Base-by-base conservation (phyloP, 2,113 vertebrate genomes). In the rat (Rattus norvegicus) region DNA sequence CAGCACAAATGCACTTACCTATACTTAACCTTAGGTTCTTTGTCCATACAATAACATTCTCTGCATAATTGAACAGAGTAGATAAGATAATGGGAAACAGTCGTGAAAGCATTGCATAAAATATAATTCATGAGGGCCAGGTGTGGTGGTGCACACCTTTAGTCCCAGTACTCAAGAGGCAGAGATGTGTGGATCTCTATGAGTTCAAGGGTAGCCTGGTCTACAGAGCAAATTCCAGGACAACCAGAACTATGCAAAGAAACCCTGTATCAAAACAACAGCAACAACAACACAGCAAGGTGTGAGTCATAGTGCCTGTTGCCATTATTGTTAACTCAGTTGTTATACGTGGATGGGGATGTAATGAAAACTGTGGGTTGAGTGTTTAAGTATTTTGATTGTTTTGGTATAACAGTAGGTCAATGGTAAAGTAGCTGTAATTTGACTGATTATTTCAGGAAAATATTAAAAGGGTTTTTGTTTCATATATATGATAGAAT, bases 321-420 rank as follows among this genome's bases (percentile, higher is more conserved):
- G n/a, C 43, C 91, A 72, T 43, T 95, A 84, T 47, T 94, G 19
- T n/a, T 61, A 93, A 19, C 88, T 28, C 17, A 72, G 24, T 70
- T 77, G 36, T 61, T 49, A 81, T 47, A 83, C 83, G 36, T 90
- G 20, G 91, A 24, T 86, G 65, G 12, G 39, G 47, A 93, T 11
- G 69, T 13, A 93, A 86, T 70, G 28, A 89, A 95, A 85, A 76
- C 69, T 12, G 54, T 49, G 72, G 28, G 4, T 95, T 93, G 65
- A 70, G 7, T 81, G 17, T 88, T 94, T 93, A 90, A 73, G 43
- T 47, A 87, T 94, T 96, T 92, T 89, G 90, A 97, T 84, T 73
- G 69, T 30, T 95, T 88, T 92, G n/a, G 16, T 83, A 4, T 77
- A 73, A 65, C 26, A 67, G 7, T 94, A 94, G 33, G 61, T 86